Percentiles rank a stretch among this genome's conserved stretches.
phyloP scores from a whole-genome alignment of 2,113 vertebrate genomes.

The Aptenodytes patagonicus region DNA sequence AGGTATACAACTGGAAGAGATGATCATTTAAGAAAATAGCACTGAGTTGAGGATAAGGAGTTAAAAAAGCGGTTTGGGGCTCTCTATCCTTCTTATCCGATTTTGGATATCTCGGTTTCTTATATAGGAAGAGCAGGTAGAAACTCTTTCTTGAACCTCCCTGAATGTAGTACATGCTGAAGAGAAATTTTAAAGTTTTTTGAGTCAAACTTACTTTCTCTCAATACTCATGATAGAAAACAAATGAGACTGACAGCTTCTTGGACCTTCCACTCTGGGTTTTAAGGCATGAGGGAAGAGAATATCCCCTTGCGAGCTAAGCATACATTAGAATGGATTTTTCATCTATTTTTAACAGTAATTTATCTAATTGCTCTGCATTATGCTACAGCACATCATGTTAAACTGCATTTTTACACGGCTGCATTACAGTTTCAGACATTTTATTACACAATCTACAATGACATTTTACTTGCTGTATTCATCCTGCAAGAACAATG shows the following conservation, averaged over 20 bases:
- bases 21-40: background rate
- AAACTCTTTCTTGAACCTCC: background rate
- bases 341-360: conserved; percentile 41
- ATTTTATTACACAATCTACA: conserved; percentile 15
- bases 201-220: background rate
- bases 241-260: background rate
- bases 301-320: background rate
- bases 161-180: background rate
- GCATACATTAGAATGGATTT: background rate
- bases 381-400: background rate
- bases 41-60: background rate
- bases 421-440: conserved; percentile 18
- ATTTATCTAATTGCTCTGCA: conserved; percentile 12
- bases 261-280: background rate
- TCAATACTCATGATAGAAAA: background rate
- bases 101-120: background rate
- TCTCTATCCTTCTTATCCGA: background rate
- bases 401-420: conserved; percentile 6
- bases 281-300: background rate
- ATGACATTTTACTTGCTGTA: background rate
- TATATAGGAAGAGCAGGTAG: background rate
- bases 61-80: background rate
- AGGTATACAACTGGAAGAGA: background rate
- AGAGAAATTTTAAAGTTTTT: background rate
- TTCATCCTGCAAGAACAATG: conserved; percentile 11